Evolutionary conservation across 2,888 invertebrate genomes (phyloP), one percentile per base, ranked within the genome.

Genomic region (Neuroscelio doddi): DNA sequence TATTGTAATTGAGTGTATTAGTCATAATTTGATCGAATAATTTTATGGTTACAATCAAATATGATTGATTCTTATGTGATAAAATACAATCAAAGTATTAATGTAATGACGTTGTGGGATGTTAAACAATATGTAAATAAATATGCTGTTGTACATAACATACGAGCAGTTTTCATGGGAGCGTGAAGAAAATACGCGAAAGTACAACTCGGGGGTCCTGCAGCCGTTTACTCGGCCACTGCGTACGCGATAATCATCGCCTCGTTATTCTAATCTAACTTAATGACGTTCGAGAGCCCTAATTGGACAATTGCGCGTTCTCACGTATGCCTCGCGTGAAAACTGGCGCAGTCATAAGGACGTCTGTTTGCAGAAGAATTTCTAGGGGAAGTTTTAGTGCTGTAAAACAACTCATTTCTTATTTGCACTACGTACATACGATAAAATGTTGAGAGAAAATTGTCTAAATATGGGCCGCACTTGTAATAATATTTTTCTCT

Each of bases 271-370:
- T 71, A 69, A 73, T 73, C 68, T 58, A 46, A 61, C 59, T 64
- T 70, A 69, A 69, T 65, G 71, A 63, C 61, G 58, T 65, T 67
- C 63, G 62, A 64, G 58, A 49, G 64, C 65, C 65, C 61, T 72
- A 71, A 72, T 70, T 71, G 71, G 71, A 71, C 66, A 64, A 68
- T 72, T 69, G 70, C 56, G 62, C 64, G 64, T 69, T 68, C 69
- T 69, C 70, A 53, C 58, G 58, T 55, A 51, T 32, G n/a, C 51
- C 26, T 53, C 38, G 51, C 52, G 57, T 57, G 59, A 68, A 64
- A 64, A 61, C 46, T 29, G 16, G 29, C 36, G 29, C 45, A 12
- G 9, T n/a, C n/a, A n/a, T n/a, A n/a, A n/a, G n/a, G n/a, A n/a
- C n/a, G n/a, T n/a, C n/a, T n/a, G n/a, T n/a, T n/a, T n/a, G n/a